A percentile compares a stretch with the other conserved stretches of the same genome.
phyloP scores from a whole-genome alignment of 2,113 vertebrate genomes.

The Pteropus alecto region DNA sequence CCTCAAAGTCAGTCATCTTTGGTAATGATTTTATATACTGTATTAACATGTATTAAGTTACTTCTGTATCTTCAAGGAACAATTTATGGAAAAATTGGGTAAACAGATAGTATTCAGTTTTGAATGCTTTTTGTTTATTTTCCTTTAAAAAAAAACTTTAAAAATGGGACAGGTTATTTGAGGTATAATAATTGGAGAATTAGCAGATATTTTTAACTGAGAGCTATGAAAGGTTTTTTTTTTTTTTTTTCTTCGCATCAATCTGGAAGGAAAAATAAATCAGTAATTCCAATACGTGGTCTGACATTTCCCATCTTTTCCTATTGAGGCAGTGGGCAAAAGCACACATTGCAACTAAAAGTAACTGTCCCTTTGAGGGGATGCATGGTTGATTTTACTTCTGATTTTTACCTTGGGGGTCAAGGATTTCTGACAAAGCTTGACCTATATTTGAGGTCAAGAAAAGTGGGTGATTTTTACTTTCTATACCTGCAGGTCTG shows the following conservation, averaged over 20 bases:
- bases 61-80: conserved; percentile 30
- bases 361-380: conserved; percentile 63
- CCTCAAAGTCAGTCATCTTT: conserved; percentile 55
- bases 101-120: conserved; percentile 76
- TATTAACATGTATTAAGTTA: conserved; percentile 74
- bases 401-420: conserved; percentile 77
- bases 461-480: conserved; percentile 80
- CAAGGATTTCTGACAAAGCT: conserved; percentile 67
- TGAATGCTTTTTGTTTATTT: conserved; percentile 66
- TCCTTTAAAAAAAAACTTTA: conserved; percentile 52
- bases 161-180: conserved; percentile 45
- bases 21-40: conserved; percentile 68
- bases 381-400: conserved; percentile 77
- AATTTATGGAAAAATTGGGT: conserved; percentile 77
- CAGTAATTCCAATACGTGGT: conserved; percentile 44
- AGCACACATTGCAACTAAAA: neutral
- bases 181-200: conserved; percentile 74
- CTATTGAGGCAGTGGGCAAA: conserved; percentile 59
- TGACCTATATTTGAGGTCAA: conserved; percentile 77
- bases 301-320: conserved; percentile 73
- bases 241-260: conserved; percentile 46
- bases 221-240: neutral
- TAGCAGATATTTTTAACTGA: conserved; percentile 59
- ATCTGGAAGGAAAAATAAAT: conserved; percentile 56
- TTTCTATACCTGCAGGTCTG: conserved; percentile 69